Percentiles rank a stretch among this genome's conserved stretches.
Conservation (phyloP, 2,797 vertebrate genomes). For the Meda fulgida region DNA sequence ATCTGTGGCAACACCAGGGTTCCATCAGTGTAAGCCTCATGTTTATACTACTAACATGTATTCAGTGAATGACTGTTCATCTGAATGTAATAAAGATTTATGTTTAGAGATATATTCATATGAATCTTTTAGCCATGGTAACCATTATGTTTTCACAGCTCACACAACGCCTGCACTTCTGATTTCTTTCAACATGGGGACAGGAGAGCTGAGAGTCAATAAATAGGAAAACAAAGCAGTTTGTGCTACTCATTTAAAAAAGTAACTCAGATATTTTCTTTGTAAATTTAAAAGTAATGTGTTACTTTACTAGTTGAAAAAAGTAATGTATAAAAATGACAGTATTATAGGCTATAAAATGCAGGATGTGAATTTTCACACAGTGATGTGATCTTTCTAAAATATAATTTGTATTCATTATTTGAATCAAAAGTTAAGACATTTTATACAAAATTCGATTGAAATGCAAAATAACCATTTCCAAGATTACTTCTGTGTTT, state of each 20-base stretch:
- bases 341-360: background rate
- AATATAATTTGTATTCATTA: background rate
- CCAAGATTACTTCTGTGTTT: background rate
- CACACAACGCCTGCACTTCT: background rate
- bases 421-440: background rate
- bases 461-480: background rate
- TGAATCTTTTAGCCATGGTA: background rate
- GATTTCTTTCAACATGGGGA: background rate
- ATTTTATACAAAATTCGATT: background rate
- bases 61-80: background rate
- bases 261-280: background rate
- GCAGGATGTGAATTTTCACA: background rate
- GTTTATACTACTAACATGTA: slow-evolving; percentile 34
- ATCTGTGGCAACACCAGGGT: slow-evolving; percentile 61
- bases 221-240: background rate
- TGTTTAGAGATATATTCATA: background rate
- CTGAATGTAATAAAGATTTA: background rate
- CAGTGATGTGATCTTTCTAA: background rate
- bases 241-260: background rate
- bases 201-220: background rate
- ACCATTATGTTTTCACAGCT: background rate
- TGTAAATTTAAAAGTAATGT: background rate
- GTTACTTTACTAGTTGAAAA: no score
- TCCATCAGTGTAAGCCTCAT: slow-evolving; percentile 39
- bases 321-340: no score